These are phyloP conservation scores for Harpagifer antarcticus DNA, from an alignment of 2,797 vertebrate species.

Conservation along the genomic window DNA sequence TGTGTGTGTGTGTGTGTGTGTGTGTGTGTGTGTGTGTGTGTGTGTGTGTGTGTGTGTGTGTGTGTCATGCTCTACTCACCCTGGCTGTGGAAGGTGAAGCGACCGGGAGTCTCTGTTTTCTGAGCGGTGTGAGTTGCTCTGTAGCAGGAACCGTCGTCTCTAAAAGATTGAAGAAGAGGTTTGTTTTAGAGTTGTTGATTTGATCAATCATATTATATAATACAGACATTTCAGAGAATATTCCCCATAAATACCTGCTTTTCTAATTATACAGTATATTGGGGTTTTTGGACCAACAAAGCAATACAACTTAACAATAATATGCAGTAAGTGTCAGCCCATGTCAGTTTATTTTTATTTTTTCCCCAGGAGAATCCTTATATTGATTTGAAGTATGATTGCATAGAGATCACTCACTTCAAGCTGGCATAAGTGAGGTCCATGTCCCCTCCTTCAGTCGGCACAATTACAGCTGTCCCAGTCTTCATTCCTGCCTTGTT, in stretches of 20 bases:
- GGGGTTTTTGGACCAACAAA: too few species aligned
- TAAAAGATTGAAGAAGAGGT: slow-evolving; percentile 44
- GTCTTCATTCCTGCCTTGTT: slow-evolving; percentile 85
- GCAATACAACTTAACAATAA: too few species aligned
- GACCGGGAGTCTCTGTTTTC: slow-evolving; percentile 84
- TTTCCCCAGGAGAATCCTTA: neutral
- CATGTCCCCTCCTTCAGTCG: slow-evolving; percentile 80
- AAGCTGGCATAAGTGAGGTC: slow-evolving; percentile 83
- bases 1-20: too few species aligned
- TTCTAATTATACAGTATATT: too few species aligned
- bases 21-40: too few species aligned
- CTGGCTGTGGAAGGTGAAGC: slow-evolving; percentile 86
- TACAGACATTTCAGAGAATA: too few species aligned
- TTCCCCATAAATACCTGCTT: too few species aligned
- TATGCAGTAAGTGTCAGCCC: too few species aligned
- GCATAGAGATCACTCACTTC: slow-evolving; percentile 75
- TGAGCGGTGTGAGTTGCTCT: slow-evolving; percentile 82
- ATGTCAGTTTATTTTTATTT: neutral
- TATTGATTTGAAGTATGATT: neutral
- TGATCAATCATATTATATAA: too few species aligned
- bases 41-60: too few species aligned
- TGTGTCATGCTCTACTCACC: slow-evolving; percentile 77
- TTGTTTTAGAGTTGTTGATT: neutral
- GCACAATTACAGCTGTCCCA: slow-evolving; percentile 76
- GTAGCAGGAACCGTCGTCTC: slow-evolving; percentile 86